Base-by-base conservation (phyloP, 1,140 invertebrate genomes). In the Ceratosolen fusciceps region DNA sequence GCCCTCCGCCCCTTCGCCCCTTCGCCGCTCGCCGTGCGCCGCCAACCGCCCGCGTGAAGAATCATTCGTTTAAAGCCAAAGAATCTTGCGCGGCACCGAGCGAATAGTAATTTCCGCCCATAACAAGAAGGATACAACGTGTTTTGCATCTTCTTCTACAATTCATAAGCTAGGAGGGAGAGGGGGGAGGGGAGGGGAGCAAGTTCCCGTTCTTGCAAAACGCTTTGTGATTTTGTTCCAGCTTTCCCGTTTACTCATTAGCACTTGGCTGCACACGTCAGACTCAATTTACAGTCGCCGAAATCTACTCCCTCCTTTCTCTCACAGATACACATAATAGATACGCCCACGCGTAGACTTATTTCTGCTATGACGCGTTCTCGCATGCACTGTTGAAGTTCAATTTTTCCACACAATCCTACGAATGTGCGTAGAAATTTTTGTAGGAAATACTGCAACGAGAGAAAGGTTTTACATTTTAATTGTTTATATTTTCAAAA, bases 71-170 rank as follows among this genome's bases (percentile, higher is more conserved):
- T 85, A 87, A 87, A 78, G 85, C 86, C 85, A 84, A 84, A 9
- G 83, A 76, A 74, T 71, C 70, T 79, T 58, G 80, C 80, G 81
- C 82, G 83, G 60, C 80, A 72, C 60, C 79, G 77, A 84, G 86
- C 86, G 86, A 88, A 88, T 88, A 87, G 87, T 87, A 84, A 88
- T 88, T 88, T 87, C 82, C 83, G 77, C 73, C 84, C 83, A 84
- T 86, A 85, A 84, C 86, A 82, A 87, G 81, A 75, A 79, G 83
- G 82, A 86, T 86, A 84, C 82, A 85, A 83, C 81, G 83, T 83
- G 60, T 62, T 87, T 85, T 85, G 85, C 83, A 80, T 79, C 81
- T 83, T 49, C 74, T 75, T 52, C 39, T 34, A 29, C 14, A 12
- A 39, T 19, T 43, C 39, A 43, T 43, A 43, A 12, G n/a, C 31